Evolutionary conservation across 2,888 invertebrate species (phyloP).

Genomic region (Spicauda simplicius): DNA sequence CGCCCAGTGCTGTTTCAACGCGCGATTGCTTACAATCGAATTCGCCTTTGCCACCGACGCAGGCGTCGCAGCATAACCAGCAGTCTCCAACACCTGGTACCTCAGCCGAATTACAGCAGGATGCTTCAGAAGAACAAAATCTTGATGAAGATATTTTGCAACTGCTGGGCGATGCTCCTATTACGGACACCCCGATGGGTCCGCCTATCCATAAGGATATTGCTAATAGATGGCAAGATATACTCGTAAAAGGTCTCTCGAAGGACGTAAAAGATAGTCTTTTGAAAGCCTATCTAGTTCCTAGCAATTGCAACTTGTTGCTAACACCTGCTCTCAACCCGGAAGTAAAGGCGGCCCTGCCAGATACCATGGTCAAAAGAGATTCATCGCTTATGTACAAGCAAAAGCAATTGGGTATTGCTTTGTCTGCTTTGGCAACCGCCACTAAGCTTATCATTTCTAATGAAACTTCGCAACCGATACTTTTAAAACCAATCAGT

Average conservation of each 20-base stretch:
- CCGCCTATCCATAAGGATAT: conserved; percentile 13
- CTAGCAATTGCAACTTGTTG: conserved; percentile 14
- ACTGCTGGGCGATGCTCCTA: conserved; percentile 10
- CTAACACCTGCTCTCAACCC: conserved; percentile 11
- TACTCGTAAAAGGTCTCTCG: not conserved
- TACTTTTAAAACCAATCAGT: conserved; percentile 9
- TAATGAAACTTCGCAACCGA: not conserved
- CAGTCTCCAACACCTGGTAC: too few species aligned
- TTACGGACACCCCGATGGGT: not conserved
- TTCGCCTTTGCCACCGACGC: too few species aligned
- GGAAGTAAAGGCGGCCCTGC: conserved; percentile 6
- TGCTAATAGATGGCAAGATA: conserved; percentile 15
- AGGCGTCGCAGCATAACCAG: too few species aligned
- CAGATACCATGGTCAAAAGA: not conserved
- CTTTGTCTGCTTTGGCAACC: not conserved
- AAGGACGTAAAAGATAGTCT: conserved; percentile 10
- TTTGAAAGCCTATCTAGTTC: not conserved
- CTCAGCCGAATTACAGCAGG: too few species aligned
- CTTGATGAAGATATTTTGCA: conserved; percentile 12
- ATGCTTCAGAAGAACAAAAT: too few species aligned
- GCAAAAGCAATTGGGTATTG: conserved; percentile 2
- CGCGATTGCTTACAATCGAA: too few species aligned
- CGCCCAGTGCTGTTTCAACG: too few species aligned
- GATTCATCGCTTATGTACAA: too few species aligned
- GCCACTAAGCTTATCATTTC: not conserved